Conservation (phyloP, 2,113 vertebrate species). For the Patagioenas fasciata region DNA sequence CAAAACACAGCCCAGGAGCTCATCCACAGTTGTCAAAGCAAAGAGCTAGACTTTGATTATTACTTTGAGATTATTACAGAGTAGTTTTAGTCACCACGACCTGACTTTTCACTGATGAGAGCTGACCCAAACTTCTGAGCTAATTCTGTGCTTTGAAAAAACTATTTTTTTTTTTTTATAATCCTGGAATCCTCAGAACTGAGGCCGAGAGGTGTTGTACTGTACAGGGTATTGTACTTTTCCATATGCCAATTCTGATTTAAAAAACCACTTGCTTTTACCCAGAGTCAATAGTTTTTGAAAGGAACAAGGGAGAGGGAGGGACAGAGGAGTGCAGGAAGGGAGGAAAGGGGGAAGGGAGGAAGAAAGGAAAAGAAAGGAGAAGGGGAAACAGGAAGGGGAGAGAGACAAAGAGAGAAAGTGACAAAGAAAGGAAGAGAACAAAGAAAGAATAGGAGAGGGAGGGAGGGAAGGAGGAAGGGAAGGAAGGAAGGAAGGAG, state of each 20-base stretch:
- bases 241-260: neutral
- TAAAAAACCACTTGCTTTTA: neutral
- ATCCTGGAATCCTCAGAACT: neutral
- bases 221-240: neutral
- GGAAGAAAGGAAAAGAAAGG: too few species aligned
- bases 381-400: too few species aligned
- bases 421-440: neutral
- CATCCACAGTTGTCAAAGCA: neutral
- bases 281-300: neutral
- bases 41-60: neutral
- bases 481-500: neutral
- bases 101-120: neutral
- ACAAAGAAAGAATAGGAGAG: too few species aligned
- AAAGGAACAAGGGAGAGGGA: neutral
- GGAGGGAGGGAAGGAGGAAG: too few species aligned
- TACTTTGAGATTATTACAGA: neutral
- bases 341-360: neutral
- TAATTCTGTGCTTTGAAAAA: neutral
- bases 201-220: neutral
- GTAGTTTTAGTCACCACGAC: neutral
- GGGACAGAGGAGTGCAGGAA: neutral
- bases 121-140: neutral
- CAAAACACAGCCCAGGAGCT: neutral
- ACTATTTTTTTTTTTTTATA: neutral
- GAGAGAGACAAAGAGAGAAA: neutral